Evolutionary conservation across 2,113 vertebrate species (phyloP), one percentile per base, ranked within the genome.

Genomic region (Amblyopsis rosae): DNA sequence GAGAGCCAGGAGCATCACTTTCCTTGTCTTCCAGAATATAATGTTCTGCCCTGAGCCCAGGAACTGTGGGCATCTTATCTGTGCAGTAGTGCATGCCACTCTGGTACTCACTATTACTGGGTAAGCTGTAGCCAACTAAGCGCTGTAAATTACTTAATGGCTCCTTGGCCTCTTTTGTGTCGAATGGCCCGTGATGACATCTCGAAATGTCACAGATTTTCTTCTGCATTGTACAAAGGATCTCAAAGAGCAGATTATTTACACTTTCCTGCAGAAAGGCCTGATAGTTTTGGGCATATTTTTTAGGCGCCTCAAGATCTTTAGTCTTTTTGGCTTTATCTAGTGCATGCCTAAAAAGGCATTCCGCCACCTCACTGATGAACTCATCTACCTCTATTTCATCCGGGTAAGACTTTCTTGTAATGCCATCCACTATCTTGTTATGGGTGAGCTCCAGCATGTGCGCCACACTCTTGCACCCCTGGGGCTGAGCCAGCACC

Each of bases 341-440:
- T 15, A 96, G 77, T 59, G 94, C 95, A 74, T 96, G 94, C 15
- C 93, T 94, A 55, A 98, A 93, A 56, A 99, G 93, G 65, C 93
- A 90, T 75, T 90, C 94, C 54, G 96, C 95, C 71, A 98, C 81
- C 72, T 95, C 94, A 65, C 95, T 94, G 0, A 95, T 94, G 54
- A 98, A 89, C 47, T 96, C 94, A 45, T 95, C 93, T 55, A 90
- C 84, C 48, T 87, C 88, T 12, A 78, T 79, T 68, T 93, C 93
- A 65, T 94, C 93, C 11, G 87, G 73, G 61, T 62, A 85, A 8
- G 88, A 72, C 65, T 88, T 84, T 71, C 62, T 93, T 33, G 93
- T 93, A 62, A 94, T 91, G 0, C 91, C 92, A 61, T 94, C 94
- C 47, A 93, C 72, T 59, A 98, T 94, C 79, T 93, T 96, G 80